A percentile compares a stretch with the other conserved stretches of the same genome.
phyloP scores from a whole-genome alignment of 2,113 vertebrate species.

The Alectura lathami region DNA sequence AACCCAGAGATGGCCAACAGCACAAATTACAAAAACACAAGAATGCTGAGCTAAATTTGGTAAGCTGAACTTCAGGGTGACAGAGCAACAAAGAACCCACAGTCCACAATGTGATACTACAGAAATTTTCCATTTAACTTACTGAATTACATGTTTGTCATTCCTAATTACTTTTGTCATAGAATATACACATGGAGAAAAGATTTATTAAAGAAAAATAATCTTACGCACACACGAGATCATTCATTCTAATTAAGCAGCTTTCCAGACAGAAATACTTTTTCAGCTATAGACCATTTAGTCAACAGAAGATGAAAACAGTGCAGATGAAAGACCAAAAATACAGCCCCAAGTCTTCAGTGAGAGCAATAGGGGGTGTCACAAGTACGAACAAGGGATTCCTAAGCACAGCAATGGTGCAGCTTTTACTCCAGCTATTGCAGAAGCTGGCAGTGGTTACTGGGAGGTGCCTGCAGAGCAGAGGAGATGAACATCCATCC shows the following conservation, averaged over 20 bases:
- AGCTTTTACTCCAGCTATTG: not conserved
- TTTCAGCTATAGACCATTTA: conserved; percentile 12
- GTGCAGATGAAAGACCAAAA: conserved; percentile 32
- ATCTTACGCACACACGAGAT: conserved; percentile 51
- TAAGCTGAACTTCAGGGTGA: conserved; percentile 42
- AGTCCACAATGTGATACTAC: conserved; percentile 25
- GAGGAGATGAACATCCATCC: not conserved
- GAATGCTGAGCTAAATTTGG: not conserved
- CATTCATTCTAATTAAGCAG: conserved; percentile 76
- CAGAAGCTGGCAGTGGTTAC: not conserved
- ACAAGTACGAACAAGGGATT: not conserved
- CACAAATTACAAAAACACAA: conserved; percentile 23
- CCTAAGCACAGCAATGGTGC: not conserved
- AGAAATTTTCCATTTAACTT: conserved; percentile 27
- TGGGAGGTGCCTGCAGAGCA: not conserved
- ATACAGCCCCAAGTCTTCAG: not conserved
- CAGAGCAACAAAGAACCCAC: conserved; percentile 54
- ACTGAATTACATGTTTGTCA: conserved; percentile 66
- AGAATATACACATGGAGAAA: conserved; percentile 66
- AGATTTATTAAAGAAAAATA: conserved; percentile 78
- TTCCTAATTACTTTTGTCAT: conserved; percentile 73
- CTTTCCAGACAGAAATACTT: conserved; percentile 55
- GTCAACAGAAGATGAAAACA: conserved; percentile 5
- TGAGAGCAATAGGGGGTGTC: not conserved
- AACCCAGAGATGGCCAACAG: conserved; percentile 15